Base-by-base conservation (phyloP, 1,140 invertebrate genomes). In the Drosophila oshimai region DNA sequence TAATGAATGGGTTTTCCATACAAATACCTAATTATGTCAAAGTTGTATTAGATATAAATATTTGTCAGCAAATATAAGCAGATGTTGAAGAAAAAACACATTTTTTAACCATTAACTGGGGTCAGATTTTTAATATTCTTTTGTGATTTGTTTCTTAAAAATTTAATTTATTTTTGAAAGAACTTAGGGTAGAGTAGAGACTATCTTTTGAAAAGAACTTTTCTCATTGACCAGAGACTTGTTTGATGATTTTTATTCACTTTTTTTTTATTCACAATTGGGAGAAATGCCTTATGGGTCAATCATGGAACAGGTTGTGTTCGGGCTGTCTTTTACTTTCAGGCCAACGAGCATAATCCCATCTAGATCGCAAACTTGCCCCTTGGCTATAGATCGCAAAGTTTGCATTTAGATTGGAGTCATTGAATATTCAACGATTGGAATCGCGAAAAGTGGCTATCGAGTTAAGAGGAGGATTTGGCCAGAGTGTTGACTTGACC, bases 401-500 rank as follows among this genome's bases (percentile, higher is more conserved):
- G 53, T 58, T 64, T 18, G 51, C 33, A 34, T 70, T 47, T 29
- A 72, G 39, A 51, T 41, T 34, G 37, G 15, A 17, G 22, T 61
- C 60, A 28, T 46, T 84, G 55, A 86, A 86, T 80, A 84, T 84
- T 79, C 55, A 84, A 55, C 34, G 33, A 29, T 26, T 54, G 45
- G 10, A 42, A 42, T 62, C 34, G 71, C 80, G 29, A 72, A 72
- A 68, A 68, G 60, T 41, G 42, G 18, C 57, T 9, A 39, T 54
- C 12, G 31, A 67, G 33, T 34, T 17, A 61, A 65, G 47, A 50
- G 33, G 9, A 61, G 33, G 53, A 58, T 17, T 34, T 10, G 28
- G 18, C 4, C 50, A 18, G 53, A 65, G 55, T 41, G 78, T 33
- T 47, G 68, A 53, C 62, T 86, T 88, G 81, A 87, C 81, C 81